Evolutionary conservation across 1,140 invertebrate species (phyloP), one percentile per base, ranked within the genome.

Genomic region (Drosophila subpulchrella): DNA sequence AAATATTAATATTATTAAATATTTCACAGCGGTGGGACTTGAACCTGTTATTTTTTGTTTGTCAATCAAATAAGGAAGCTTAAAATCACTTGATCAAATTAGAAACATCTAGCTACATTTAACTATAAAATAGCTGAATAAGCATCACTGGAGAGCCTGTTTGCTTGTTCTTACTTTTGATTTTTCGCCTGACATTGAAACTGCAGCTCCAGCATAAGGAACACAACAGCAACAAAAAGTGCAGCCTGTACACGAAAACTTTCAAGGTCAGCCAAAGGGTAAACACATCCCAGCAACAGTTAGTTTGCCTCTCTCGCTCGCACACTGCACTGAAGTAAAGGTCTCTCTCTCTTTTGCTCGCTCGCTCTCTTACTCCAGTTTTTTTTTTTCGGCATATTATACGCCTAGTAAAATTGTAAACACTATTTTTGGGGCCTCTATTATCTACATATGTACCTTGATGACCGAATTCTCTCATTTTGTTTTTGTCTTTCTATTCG

Each of bases 231-330:
- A 75, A 74, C 44, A 76, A 70, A 44, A 67, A 83, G 27, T 83
- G 76, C 84, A 80, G 83, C 46, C 78, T 86, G 82, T 86, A 86
- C 81, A 65, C 38, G 4, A 39, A 58, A 57, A 63, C 47, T 53
- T 83, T 88, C 83, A 88, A 89, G 83, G 83, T 88, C 80, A 88
- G 24, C 32, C 54, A 74, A 76, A 88, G 83, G 83, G 84, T 89
- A 89, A 78, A 30, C 24, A 65, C 46, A 34, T 51, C 48, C 48
- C 34, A 81, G 83, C 83, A 86, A 86, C 82, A 86, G 82, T 86
- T 86, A 63, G 78, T 81, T 77, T 51, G 30, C 20, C 39, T 11
- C 24, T 34, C 54, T 42, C 60, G 48, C 53, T 62, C 42, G 5
- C n/a, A 20, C 42, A 20, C 50, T 47, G 36, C 38, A 36, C 39